Conservation (phyloP, 2,888 invertebrate genomes). For the Elysia crispata region DNA sequence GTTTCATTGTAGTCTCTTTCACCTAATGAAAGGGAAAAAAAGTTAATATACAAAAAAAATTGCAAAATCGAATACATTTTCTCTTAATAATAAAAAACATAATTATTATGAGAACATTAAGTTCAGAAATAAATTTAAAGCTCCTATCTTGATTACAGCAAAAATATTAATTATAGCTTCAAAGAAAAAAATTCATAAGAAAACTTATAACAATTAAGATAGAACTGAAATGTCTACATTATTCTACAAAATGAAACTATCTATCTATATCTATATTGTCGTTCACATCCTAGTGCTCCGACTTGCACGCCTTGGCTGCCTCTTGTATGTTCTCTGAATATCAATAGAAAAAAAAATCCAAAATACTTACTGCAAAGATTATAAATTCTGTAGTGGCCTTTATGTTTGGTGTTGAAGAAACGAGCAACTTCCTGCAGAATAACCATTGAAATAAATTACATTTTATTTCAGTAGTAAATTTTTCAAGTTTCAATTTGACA, state of each 20-base stretch:
- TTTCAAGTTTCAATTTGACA: no score
- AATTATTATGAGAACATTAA: no score
- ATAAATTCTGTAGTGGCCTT: conserved; percentile 78
- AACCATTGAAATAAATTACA: neutral
- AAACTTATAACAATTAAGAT: neutral
- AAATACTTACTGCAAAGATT: conserved; percentile 79
- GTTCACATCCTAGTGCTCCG: no score
- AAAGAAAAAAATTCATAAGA: neutral
- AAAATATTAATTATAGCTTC: neutral
- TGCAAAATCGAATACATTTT: no score
- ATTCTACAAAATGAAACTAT: no score
- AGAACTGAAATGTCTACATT: neutral
- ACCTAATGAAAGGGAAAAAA: conserved; percentile 64
- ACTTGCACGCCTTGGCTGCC: no score
- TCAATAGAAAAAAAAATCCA: neutral
- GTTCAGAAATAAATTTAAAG: no score
- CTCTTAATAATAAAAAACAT: no score
- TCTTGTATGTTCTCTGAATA: no score
- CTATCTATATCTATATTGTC: no score
- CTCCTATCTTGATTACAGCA: neutral
- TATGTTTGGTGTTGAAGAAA: conserved; percentile 79
- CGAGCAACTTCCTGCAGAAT: conserved; percentile 78
- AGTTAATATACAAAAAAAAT: neutral
- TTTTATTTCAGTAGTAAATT: no score
- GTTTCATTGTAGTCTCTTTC: conserved; percentile 78